These are phyloP conservation scores for Drosophila kikkawai DNA, from an alignment of 1,140 invertebrate genomes.

Conservation along the genomic window DNA sequence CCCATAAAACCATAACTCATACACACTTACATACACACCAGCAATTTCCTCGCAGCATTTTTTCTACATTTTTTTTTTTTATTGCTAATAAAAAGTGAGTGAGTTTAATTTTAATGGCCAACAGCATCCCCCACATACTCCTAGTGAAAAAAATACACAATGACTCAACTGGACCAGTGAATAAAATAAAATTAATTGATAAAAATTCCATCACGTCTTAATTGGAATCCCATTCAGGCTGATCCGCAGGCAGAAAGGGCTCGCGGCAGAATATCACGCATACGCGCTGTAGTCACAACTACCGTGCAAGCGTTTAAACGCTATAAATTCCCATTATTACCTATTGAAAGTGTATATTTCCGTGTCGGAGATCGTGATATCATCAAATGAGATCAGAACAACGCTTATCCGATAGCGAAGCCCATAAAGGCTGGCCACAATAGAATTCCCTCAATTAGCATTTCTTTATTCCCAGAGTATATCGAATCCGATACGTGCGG, in stretches of 20 bases:
- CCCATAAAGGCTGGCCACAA: slow-evolving; percentile 21
- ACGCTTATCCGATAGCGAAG: slow-evolving; percentile 10
- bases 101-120: slow-evolving; percentile 55
- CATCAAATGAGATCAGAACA: slow-evolving; percentile 47
- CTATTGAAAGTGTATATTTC: slow-evolving; percentile 24
- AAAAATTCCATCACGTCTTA: slow-evolving; percentile 75
- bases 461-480: slow-evolving; percentile 34
- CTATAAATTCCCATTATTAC: slow-evolving; percentile 11
- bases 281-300: slow-evolving; percentile 26
- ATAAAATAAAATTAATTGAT: slow-evolving; percentile 78
- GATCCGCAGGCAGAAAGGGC: slow-evolving; percentile 18
- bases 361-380: slow-evolving; percentile 27
- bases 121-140: slow-evolving; percentile 16
- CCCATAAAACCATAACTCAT: slow-evolving; percentile 49
- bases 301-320: slow-evolving; percentile 1
- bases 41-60: slow-evolving; percentile 5
- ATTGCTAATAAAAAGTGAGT: slow-evolving; percentile 49
- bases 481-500: slow-evolving; percentile 42
- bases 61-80: slow-evolving; percentile 46
- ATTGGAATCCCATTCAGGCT: slow-evolving; percentile 58
- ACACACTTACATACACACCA: slow-evolving; percentile 12
- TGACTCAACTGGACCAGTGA: slow-evolving; percentile 56
- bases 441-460: slow-evolving; percentile 43
- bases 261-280: slow-evolving; percentile 17
- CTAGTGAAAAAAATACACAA: slow-evolving; percentile 4